Base-by-base conservation (phyloP, 2,797 vertebrate genomes). In the Hoplostethus atlanticus region DNA sequence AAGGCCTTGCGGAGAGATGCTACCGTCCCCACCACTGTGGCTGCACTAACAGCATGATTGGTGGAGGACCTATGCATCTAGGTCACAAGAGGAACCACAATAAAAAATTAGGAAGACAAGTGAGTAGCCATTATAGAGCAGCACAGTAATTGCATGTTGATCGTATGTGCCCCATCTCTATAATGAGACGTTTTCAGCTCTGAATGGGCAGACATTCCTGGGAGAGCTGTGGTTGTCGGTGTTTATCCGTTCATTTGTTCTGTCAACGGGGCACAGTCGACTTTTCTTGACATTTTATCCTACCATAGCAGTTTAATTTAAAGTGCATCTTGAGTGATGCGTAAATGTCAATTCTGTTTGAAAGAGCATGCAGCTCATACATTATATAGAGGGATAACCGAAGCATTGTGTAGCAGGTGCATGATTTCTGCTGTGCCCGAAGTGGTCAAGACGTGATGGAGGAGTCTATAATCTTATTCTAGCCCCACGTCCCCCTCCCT, bases 21-120 rank as follows among this genome's bases (percentile, higher is more conserved):
- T 78, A 55, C 64, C 74, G 57, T 76, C 72, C 76, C 76, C 13
- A 5, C 76, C 54, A 21, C 83, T 64, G 80, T 75, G 81, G 80
- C 71, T 34, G 51, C 25, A 8, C 84, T 75, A 63, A 85, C 81
- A 73, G 81, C 83, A 70, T 81, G 56, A 12, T 68, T 74, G 71
- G 54, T 76, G 66, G 55, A 79, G 51, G 58, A 85, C 40, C 71
- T 77, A 62, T 28, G 68, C 84, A 87, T 85, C 83, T 83, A 86
- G 87, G 80, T 89, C 85, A 87, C 73, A 58, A 79, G 62, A 87
- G 52, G 61, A 80, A 73, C 86, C 80, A 60, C 85, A 77, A 75
- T 69, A 60, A 74, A 74, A 74, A 84, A 86, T 74, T 6, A 78
- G 56, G 67, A 76, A 80, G 57, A 75, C 48, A 47, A 80, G 76